Base-by-base conservation (phyloP, 1,140 invertebrate genomes). In the Lerema accius region DNA sequence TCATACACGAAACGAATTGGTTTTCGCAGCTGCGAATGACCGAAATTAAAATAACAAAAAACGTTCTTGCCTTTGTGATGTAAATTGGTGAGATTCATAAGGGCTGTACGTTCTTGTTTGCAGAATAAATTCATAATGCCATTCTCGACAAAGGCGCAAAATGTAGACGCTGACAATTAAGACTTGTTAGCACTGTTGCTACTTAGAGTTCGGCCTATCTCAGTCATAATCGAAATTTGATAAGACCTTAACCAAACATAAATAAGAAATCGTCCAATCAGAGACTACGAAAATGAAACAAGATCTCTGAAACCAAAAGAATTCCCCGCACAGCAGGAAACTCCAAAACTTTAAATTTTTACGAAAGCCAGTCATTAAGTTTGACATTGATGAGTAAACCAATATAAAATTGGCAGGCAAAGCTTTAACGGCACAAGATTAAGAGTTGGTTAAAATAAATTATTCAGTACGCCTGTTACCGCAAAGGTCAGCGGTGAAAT, bases 401-500 rank as follows among this genome's bases (percentile, higher is more conserved):
- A 42, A 53, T 55, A 55, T 37, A 55, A 55, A 26, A 55, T 55
- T 6, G 17, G 14, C 16, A 15, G 37, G 23, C 11, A 16, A 14
- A 55, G 26, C 40, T 42, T 37, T 42, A 26, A 55, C 17, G 40
- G n/a, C 37, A 15, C 11, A 23, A 55, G 35, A 42, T 55, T 42
- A 55, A 4, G 37, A 37, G 23, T 55, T 42, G 11, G 50, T 40
- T 55, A 55, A 55, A 40, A 26, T 55, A 55, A 55, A 55, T 42
- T 55, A 55, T 55, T 43, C 39, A 43, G 37, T 14, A 23, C 28
- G 4, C 10, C 37, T 2, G 10, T 55, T 16, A 19, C 37, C 19
- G 19, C 26, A 55, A 55, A 55, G 51, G 51, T 55, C 51, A 43
- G 37, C 51, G 19, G 39, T 55, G 42, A 42, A 43, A 55, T 55